Base-by-base conservation (phyloP, 2,797 vertebrate genomes). In the Manis javanica region DNA sequence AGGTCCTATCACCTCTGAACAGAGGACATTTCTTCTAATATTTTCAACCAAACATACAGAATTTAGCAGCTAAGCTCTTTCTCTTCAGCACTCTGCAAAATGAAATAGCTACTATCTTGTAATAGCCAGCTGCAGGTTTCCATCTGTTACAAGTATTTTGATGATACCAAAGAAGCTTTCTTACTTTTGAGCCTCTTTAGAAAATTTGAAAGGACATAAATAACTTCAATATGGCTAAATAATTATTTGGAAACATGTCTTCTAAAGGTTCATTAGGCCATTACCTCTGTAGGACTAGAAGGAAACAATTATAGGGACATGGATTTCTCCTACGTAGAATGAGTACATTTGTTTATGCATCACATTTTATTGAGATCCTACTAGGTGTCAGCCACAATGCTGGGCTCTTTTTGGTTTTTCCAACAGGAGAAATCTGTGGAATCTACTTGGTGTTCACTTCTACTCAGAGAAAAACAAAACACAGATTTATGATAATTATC, bases 181-280 rank as follows among this genome's bases (percentile, higher is more conserved):
- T 86, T 71, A 86, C 49, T 94, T 87, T 31, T 55, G 46, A 90
- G 63, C 2, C 37, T 42, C 34, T 37, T 95, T 88, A 63, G 68
- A 94, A 94, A 93, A 86, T 68, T 46, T 77, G 82, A 86, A 94
- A 88, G 49, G 42, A 81, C 12, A 31, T 21, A 90, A 94, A 95
- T 95, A 95, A 92, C 68, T 95, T 97, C 92, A 96, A 83, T 72
- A 71, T 53, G 34, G 68, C 34, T 88, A 77, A 85, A 77, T 91
- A 86, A 77, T 93, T 91, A 94, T 91, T 93, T 86, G 49, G 68
- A 91, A 96, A 61, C 57, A 66, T 42, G 26, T 86, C 81, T 90
- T 91, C 39, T 39, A 72, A 61, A 88, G 42, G 8, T 23, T 94
- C 37, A 7, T 19, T 66, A 77, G 69, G 72, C 66, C 82, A 46